phyloP scores from a whole-genome alignment of 37 sponge, comb jelly and placozoan genomes.

The Aplysina aerophoba region DNA sequence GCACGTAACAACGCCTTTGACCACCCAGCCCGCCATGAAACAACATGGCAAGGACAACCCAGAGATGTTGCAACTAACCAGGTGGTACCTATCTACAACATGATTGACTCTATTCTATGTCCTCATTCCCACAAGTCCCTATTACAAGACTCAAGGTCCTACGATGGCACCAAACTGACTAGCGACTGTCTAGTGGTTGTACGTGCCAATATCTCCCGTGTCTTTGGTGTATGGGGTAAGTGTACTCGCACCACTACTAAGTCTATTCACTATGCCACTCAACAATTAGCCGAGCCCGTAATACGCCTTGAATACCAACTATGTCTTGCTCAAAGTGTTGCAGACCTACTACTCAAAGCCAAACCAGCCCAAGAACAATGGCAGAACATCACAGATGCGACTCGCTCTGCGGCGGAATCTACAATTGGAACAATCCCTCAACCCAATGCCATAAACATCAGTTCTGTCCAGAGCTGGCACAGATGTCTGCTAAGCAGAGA shows the following conservation, averaged over 20 bases:
- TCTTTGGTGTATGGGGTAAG: conserved; percentile 19
- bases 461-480: too few species aligned
- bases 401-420: conserved; percentile 24
- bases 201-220: not conserved
- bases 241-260: conserved; percentile 22
- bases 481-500: too few species aligned
- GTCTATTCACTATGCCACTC: conserved; percentile 12
- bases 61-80: not conserved
- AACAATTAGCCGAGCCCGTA: too few species aligned
- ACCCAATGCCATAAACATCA: too few species aligned
- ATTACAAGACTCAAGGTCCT: conserved; percentile 2
- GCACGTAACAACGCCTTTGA: conserved; percentile 27
- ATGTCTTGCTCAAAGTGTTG: conserved; percentile 13
- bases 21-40: conserved; percentile 8
- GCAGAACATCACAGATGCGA: conserved; percentile 26
- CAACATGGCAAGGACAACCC: not conserved
- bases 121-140: not conserved
- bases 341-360: conserved; percentile 22
- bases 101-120: conserved; percentile 18
- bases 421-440: conserved; percentile 14
- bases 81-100: conserved; percentile 3
- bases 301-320: too few species aligned
- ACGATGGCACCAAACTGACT: conserved; percentile 16
- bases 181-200: not conserved
- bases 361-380: conserved; percentile 26